Base-by-base conservation (phyloP, 1,140 invertebrate species). In the Harpegnathos saltator region DNA sequence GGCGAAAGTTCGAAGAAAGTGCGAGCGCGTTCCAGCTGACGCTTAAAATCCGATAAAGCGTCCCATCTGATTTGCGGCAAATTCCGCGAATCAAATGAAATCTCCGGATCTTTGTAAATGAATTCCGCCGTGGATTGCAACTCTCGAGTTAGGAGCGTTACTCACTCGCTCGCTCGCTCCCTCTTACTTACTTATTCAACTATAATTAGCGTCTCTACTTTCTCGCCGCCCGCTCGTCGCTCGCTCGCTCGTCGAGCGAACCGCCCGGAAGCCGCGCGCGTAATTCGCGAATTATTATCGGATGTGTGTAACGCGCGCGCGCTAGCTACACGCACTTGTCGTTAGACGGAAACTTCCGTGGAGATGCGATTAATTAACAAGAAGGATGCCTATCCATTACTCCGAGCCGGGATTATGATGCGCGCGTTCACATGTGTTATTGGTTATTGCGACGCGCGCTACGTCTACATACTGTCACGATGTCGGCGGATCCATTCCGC, bases 301-400 rank as follows among this genome's bases (percentile, higher is more conserved):
- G 44, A 62, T 59, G 56, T 69, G 62, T 56, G 56, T 29, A 44
- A 48, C 50, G 26, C 4, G 7, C n/a, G n/a, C n/a, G n/a, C n/a
- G n/a, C n/a, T n/a, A n/a, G n/a, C 33, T 22, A 12, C 63, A 59
- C 56, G 68, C 56, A 62, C 54, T 74, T 22, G 68, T 56, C 65
- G 54, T 83, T 66, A 83, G 50, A 54, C 48, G 58, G 71, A 54
- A 77, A 83, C 84, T 86, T 86, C 71, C 59, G 62, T 29, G 38
- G 65, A n/a, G n/a, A 54, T 83, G 73, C 80, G 48, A 86, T 87
- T 86, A 85, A 87, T 87, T 87, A 87, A 83, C 84, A 82, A 78
- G 78, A 77, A 86, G 84, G 59, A 73, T 82, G 82, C 54, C 83
- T 71, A 85, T 83, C 85, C 59, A 87, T 87, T 78, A 87, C 15